Evolutionary conservation across 2,888 invertebrate genomes (phyloP).

Genomic region (Podabrus alpinus): DNA sequence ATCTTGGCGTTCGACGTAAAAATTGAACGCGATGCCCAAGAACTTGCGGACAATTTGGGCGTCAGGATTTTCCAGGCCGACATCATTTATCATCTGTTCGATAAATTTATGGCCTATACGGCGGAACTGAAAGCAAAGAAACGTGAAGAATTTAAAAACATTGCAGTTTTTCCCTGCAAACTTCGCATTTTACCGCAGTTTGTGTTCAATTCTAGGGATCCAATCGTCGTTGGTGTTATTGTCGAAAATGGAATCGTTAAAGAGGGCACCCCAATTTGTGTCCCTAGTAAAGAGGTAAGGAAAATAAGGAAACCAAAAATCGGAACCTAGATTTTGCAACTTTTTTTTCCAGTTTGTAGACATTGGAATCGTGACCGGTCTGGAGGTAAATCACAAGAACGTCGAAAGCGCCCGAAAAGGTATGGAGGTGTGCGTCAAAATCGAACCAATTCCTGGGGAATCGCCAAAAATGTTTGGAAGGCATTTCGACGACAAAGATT

Average conservation of each 20-base stretch:
- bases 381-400: slow-evolving; percentile 94
- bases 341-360: slow-evolving; percentile 80
- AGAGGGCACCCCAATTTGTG: slow-evolving; percentile 97
- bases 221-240: slow-evolving; percentile 95
- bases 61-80: slow-evolving; percentile 98
- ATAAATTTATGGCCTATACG: slow-evolving; percentile 91
- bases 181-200: slow-evolving; percentile 82
- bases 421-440: slow-evolving; percentile 94
- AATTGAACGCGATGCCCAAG: slow-evolving; percentile 97
- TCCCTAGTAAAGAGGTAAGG: slow-evolving; percentile 90
- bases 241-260: slow-evolving; percentile 94
- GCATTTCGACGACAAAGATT: slow-evolving; percentile 96
- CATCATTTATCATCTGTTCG: slow-evolving; percentile 99
- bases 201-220: slow-evolving; percentile 97
- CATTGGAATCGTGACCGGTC: slow-evolving; percentile 91
- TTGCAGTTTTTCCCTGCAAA: slow-evolving; percentile 99
- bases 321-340: neutral
- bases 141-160: slow-evolving; percentile 92
- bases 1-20: slow-evolving; percentile 99
- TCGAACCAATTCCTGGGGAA: slow-evolving; percentile 96
- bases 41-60: slow-evolving; percentile 90
- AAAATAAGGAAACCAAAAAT: neutral
- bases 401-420: slow-evolving; percentile 95
- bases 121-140: slow-evolving; percentile 90
- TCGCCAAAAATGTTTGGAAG: slow-evolving; percentile 98